Evolutionary conservation across 1,140 invertebrate genomes (phyloP).

Genomic region (Nasonia giraulti): DNA sequence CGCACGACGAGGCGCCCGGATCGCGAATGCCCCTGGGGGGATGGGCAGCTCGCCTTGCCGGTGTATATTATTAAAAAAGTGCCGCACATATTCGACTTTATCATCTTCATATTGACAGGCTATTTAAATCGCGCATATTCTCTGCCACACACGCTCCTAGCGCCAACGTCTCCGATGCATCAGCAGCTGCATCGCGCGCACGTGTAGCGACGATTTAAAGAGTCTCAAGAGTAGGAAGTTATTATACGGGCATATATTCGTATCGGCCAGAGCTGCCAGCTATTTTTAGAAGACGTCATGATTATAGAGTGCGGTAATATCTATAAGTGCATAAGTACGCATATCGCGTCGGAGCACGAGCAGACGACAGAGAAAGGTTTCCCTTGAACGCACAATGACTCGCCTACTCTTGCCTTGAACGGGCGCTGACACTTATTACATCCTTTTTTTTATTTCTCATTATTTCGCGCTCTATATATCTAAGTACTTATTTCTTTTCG

Average conservation of each 20-base stretch:
- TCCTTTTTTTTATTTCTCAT: not conserved
- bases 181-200: slow-evolving; percentile 6
- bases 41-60: slow-evolving; percentile 12
- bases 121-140: slow-evolving; percentile 40
- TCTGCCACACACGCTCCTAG: slow-evolving; percentile 3
- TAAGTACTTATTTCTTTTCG: not conserved
- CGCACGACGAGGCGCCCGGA: not conserved
- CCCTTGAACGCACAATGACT: not conserved
- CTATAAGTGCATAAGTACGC: not conserved
- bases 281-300: slow-evolving; percentile 32
- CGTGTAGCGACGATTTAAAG: slow-evolving; percentile 9
- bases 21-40: slow-evolving; percentile 5
- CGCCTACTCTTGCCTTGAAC: not conserved
- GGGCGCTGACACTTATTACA: not conserved
- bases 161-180: slow-evolving; percentile 1
- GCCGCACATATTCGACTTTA: slow-evolving; percentile 22
- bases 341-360: not conserved
- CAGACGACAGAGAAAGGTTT: slow-evolving; percentile 22
- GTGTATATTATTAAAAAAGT: slow-evolving; percentile 40
- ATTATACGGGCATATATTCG: not conserved
- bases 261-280: not conserved
- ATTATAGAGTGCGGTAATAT: not conserved
- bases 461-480: too few species aligned
- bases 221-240: not conserved
- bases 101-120: slow-evolving; percentile 38